Conservation (phyloP, 2,113 vertebrate genomes). For the Pseudopodoces humilis region DNA sequence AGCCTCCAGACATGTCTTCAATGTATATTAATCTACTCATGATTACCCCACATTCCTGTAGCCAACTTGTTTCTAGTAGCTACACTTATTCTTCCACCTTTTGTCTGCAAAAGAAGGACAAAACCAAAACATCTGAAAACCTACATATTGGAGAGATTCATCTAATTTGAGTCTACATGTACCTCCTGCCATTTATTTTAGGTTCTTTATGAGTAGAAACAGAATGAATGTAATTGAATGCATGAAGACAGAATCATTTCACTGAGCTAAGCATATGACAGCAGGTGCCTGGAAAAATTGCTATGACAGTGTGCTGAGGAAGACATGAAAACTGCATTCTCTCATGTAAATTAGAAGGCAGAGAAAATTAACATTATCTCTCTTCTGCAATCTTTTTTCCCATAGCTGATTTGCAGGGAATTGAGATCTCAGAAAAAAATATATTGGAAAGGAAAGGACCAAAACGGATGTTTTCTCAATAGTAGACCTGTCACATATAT, state of each 20-base stretch:
- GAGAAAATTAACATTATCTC: not conserved
- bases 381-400: not conserved
- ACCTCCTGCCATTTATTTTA: not conserved
- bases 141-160: not conserved
- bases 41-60: not conserved
- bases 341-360: not conserved
- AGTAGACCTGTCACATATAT: not conserved
- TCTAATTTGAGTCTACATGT: not conserved
- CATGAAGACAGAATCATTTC: not conserved
- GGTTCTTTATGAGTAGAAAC: not conserved
- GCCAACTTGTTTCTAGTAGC: not conserved
- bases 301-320: not conserved
- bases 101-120: not conserved
- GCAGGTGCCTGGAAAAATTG: not conserved
- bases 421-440: not conserved
- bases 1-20: not conserved
- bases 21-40: not conserved
- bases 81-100: not conserved
- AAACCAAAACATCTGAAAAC: not conserved
- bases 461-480: not conserved
- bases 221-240: not conserved
- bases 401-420: not conserved
- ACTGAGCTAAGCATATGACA: not conserved
- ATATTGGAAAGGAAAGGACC: not conserved
- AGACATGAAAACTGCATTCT: not conserved